These are phyloP conservation scores for Microplitis manilae DNA, from an alignment of 2,888 invertebrate species.

Conservation along the genomic window DNA sequence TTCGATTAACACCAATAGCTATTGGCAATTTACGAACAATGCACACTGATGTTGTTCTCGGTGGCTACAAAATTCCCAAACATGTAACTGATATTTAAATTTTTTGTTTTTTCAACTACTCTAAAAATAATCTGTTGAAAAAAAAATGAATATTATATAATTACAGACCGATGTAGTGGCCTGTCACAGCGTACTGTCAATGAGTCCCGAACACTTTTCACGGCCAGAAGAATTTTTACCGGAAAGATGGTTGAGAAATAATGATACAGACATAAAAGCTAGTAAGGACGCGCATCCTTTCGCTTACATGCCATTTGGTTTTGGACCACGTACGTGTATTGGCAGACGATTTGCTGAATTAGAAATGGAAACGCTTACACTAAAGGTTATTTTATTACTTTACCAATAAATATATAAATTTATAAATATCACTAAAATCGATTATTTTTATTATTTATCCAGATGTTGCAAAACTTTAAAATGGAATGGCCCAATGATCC, in stretches of 20 bases:
- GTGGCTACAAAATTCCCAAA: conserved; percentile 78
- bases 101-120: conserved; percentile 5
- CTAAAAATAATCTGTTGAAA: background rate
- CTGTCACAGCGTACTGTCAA: conserved; percentile 61
- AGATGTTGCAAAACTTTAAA: conserved; percentile 80
- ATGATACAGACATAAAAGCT: conserved; percentile 59
- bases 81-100: conserved; percentile 70
- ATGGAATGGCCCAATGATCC: conserved; percentile 80
- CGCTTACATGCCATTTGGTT: conserved; percentile 79
- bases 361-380: conserved; percentile 76
- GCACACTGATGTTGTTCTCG: conserved; percentile 74
- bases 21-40: conserved; percentile 75
- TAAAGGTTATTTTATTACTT: conserved; percentile 60
- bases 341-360: conserved; percentile 82
- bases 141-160: background rate
- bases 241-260: conserved; percentile 80
- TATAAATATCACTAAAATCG: conserved; percentile 24
- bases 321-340: conserved; percentile 79
- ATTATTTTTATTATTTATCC: conserved; percentile 57
- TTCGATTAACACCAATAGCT: conserved; percentile 77
- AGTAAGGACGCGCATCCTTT: conserved; percentile 76
- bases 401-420: background rate
- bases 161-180: conserved; percentile 60
- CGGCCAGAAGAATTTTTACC: conserved; percentile 76
- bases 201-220: conserved; percentile 73